Evolutionary conservation across 2,888 invertebrate species (phyloP), one percentile per base, ranked within the genome.

Genomic region (Drosophila subsilvestris): DNA sequence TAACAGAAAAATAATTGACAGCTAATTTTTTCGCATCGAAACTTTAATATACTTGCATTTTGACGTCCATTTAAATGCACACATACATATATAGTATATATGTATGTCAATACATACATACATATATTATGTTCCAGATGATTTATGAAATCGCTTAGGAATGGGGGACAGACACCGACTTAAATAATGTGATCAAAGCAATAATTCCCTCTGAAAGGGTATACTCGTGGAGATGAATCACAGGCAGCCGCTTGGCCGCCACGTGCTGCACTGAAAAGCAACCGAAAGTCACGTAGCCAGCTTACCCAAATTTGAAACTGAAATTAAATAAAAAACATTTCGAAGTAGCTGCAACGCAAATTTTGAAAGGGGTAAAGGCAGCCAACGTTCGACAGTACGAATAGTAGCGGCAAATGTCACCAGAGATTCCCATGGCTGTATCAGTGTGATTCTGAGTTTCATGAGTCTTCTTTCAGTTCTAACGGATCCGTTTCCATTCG

Each of bases 251-350:
- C 51, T 45, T 37, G 37, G 12, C 25, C 48, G 72, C 67, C 80
- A 80, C 74, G 80, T 88, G 76, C 83, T 70, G 54, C 71, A 70
- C 37, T 50, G 20, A 45, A 67, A 76, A 80, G 54, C 59, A 32
- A 18, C 20, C 25, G 25, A 51, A 70, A 73, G 86, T 86, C 83
- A 83, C 83, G 83, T 83, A 86, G 59, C 68, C 18, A 6, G 45
- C 25, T 56, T 66, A 56, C 67, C 47, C 68, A 66, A 71, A 74
- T 69, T 72, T 61, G 69, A 74, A 75, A 29, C 56, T 62, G 74
- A 80, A 56, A 56, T 57, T 56, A 55, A 74, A 63, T 74, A 74
- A 67, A 63, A 47, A 69, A 69, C 66, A 76, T 60, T 70, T 50
- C 32, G 25, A 62, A 62, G 48, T 66, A 60, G 47, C 58, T 54